phyloP scores from a whole-genome alignment of 2,888 invertebrate species.

The Aphidoletes aphidimyza region DNA sequence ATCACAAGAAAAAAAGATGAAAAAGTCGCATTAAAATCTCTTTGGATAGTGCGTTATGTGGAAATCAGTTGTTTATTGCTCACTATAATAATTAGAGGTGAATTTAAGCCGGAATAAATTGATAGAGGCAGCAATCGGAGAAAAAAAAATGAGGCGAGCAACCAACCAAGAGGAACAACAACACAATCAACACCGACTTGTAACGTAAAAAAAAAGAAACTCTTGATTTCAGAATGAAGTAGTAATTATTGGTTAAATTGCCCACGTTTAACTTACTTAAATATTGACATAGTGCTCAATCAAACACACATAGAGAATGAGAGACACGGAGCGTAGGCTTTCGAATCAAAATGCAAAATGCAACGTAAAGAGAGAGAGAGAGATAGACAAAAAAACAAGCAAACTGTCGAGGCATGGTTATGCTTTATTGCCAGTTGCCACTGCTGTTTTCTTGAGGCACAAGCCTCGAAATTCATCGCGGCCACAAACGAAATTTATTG shows the following conservation, averaged over 20 bases:
- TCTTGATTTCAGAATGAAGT: neutral
- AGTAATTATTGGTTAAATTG: constrained; percentile 52
- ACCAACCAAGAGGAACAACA: neutral
- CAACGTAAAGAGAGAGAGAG: too few species aligned
- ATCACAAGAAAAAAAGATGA: neutral
- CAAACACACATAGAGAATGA: neutral
- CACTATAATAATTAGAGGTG: neutral
- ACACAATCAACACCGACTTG: neutral
- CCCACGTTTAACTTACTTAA: constrained; percentile 53
- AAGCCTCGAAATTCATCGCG: constrained; percentile 9
- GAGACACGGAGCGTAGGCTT: constrained; percentile 12
- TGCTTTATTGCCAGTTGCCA: neutral
- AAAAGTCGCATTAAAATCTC: too few species aligned
- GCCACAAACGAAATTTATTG: neutral
- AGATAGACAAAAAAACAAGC: neutral
- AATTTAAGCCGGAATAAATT: constrained; percentile 44
- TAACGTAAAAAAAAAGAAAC: too few species aligned
- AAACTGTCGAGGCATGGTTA: constrained; percentile 15
- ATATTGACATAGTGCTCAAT: constrained; percentile 53
- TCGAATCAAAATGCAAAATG: neutral
- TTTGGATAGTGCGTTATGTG: constrained; percentile 2
- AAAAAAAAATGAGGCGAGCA: neutral
- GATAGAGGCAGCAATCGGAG: neutral
- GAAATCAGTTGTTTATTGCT: neutral
- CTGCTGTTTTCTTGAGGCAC: neutral